phyloP scores from a whole-genome alignment of 2,797 vertebrate genomes.

The Tiaroga cobitis region DNA sequence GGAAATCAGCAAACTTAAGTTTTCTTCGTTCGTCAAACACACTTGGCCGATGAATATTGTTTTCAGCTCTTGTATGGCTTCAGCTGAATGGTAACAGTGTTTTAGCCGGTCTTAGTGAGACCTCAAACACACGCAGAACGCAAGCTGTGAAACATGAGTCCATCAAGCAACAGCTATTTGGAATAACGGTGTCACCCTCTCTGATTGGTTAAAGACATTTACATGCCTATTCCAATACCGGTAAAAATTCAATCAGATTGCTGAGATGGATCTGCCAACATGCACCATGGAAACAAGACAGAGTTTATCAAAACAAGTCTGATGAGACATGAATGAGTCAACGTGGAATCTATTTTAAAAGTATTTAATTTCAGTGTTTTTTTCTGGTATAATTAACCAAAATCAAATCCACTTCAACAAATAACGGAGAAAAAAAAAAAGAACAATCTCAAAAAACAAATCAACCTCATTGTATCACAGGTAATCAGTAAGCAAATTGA shows the following conservation, averaged over 20 bases:
- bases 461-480: not conserved
- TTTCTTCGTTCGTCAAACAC: slow-evolving; percentile 6
- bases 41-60: not conserved
- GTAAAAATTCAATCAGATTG: slow-evolving; percentile 5
- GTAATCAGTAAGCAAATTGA: not conserved
- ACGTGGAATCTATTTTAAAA: slow-evolving; percentile 17
- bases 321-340: slow-evolving; percentile 41
- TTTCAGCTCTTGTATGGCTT: not conserved
- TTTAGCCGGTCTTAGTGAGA: not conserved
- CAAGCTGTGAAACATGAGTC: slow-evolving; percentile 49
- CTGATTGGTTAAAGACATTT: slow-evolving; percentile 45
- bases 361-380: slow-evolving; percentile 41
- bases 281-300: slow-evolving; percentile 22
- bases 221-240: not conserved
- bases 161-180: slow-evolving; percentile 35
- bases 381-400: slow-evolving; percentile 17
- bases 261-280: slow-evolving; percentile 26
- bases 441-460: not conserved
- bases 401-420: slow-evolving; percentile 15
- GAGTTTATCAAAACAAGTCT: slow-evolving; percentile 53
- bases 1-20: not conserved
- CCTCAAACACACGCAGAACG: slow-evolving; percentile 14
- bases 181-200: slow-evolving; percentile 34
- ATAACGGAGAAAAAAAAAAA: not conserved
- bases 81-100: not conserved